Percentiles rank a stretch among this genome's conserved stretches.
phyloP scores from a whole-genome alignment of 2,797 vertebrate species.

The Cynopterus sphinx region DNA sequence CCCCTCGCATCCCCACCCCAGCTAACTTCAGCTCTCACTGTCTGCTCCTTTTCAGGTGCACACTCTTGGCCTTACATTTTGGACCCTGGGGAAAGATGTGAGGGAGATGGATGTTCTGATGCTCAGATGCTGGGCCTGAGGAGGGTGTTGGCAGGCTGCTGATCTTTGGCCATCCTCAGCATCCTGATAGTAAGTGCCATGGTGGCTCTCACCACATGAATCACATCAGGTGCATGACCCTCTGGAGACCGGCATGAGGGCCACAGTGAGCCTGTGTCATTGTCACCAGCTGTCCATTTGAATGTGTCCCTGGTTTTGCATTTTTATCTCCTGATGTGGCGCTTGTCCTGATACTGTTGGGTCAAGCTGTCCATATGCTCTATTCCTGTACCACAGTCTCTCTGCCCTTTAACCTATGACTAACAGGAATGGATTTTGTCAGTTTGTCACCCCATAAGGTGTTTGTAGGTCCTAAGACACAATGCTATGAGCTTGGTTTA shows the following conservation, averaged over 20 bases:
- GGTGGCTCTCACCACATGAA: not conserved
- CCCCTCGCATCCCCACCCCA: no score
- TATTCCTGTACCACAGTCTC: not conserved
- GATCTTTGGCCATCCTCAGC: not conserved
- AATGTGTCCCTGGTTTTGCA: rapidly evolving
- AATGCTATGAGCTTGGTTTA: not conserved
- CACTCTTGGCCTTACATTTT: not conserved
- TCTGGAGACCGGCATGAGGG: not conserved
- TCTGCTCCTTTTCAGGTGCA: rapidly evolving
- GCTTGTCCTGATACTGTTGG: not conserved
- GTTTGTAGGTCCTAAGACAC: not conserved
- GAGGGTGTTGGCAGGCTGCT: not conserved
- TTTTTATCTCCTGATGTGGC: not conserved
- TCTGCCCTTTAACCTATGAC: not conserved
- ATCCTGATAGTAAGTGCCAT: not conserved
- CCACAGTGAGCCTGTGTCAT: rapidly evolving
- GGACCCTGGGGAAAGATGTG: not conserved
- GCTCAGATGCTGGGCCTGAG: not conserved
- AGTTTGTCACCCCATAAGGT: not conserved
- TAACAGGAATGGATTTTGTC: not conserved
- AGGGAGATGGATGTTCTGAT: not conserved
- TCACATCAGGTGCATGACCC: not conserved
- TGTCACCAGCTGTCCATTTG: not conserved
- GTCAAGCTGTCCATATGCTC: not conserved
- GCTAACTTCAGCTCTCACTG: not conserved